Base-by-base conservation (phyloP, 2,888 invertebrate genomes). In the Branchipolynoe longqiensis region DNA sequence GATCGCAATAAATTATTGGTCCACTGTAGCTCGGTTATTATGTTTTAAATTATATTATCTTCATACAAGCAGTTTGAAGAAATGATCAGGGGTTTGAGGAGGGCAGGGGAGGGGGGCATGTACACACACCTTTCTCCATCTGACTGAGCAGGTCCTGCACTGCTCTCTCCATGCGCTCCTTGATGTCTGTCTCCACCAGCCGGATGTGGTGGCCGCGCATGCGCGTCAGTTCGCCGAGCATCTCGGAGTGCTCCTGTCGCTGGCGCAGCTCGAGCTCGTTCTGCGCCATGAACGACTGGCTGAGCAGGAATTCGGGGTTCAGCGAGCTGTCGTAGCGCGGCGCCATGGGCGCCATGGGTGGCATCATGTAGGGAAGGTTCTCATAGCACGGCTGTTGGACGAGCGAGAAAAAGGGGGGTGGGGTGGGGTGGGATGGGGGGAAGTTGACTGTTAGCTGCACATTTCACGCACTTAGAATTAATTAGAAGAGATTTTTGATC, bases 161-260 rank as follows among this genome's bases (percentile, higher is more conserved):
- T 94, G 97, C 98, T 92, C 97, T 96, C 91, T 96, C 96, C 85
- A 98, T 97, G 90, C 99, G 95, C 89, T 97, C 96, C 92, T 98
- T 97, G 91, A 99, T 93, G 93, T 99, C 99, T 90, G 97, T 96
- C 94, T 99, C 99, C 98, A 92, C 86, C 3, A 87, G 82, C 59
- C 89, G 88, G 38, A 91, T 87, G 82, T 91, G 89, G 69, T 88
- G 97, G 93, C 97, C 97, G 88, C 99, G 95, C 92, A 98, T 97
- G 91, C 97, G 96, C 18, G 97, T 97, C 94, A 99, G 98, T 25
- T 84, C 84, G 31, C 83, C 59, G 56, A 85, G 99, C 89, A 99
- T 95, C 91, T 98, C 97, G 91, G 99, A 99, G 94, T 99, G 99
- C 94, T 99, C 98, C 92, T 97, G 97, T 86, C 99, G 96, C 94